Conservation (phyloP, 2,888 invertebrate species). For the Pheosia tremula region DNA sequence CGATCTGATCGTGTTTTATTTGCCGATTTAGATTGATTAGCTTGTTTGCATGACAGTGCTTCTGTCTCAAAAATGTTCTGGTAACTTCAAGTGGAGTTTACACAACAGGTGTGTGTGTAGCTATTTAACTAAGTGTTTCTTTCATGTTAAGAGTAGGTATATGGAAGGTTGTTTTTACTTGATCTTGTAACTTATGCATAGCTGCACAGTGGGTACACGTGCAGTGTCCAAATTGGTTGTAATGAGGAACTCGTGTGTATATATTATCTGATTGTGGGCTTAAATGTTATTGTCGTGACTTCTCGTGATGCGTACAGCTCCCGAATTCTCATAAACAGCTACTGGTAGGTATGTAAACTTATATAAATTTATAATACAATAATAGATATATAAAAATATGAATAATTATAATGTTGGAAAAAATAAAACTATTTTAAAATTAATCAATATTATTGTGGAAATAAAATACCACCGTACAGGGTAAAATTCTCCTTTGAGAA, state of each 20-base stretch:
- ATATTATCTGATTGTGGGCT: conserved; percentile 35
- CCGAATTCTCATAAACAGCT: conserved; percentile 7
- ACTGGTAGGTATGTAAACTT: background rate
- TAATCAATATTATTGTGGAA: no score
- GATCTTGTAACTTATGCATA: background rate
- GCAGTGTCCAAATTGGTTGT: conserved; percentile 27
- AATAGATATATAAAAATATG: no score
- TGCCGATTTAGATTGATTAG: conserved; percentile 33
- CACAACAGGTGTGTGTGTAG: background rate
- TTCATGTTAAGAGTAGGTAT: background rate
- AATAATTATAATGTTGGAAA: no score
- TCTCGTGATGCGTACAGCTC: conserved; percentile 15
- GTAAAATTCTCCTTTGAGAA: no score
- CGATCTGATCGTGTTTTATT: conserved; percentile 32
- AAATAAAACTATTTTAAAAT: no score
- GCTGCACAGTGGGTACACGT: conserved; percentile 10
- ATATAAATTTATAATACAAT: no score
- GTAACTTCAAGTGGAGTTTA: background rate
- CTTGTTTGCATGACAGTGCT: no score
- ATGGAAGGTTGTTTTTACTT: background rate
- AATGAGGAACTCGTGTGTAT: conserved; percentile 38
- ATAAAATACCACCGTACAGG: no score
- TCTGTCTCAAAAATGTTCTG: no score
- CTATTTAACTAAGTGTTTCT: conserved; percentile 3
- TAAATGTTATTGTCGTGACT: conserved; percentile 34